Conservation (phyloP, 1,140 invertebrate species). For the Cecropterus lyciades region DNA sequence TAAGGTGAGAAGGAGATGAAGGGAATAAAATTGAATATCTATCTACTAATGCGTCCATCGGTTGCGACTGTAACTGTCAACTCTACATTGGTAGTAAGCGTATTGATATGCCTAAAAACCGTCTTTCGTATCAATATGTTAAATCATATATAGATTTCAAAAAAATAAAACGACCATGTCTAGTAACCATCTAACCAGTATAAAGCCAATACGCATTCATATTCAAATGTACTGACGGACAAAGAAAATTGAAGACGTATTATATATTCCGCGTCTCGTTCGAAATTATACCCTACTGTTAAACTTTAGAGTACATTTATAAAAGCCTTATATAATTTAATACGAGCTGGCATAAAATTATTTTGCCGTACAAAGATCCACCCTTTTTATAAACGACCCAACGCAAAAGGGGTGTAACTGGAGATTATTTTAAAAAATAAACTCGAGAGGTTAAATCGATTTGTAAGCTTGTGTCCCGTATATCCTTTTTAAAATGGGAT, state of each 20-base stretch:
- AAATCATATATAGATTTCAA: too few species aligned
- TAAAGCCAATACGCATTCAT: conserved; percentile 42
- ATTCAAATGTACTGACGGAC: conserved; percentile 43
- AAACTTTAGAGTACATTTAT: conserved; percentile 20
- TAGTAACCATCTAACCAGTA: conserved; percentile 38
- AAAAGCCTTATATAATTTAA: conserved; percentile 4
- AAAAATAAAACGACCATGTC: too few species aligned
- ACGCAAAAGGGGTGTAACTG: conserved; percentile 31
- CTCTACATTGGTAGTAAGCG: too few species aligned
- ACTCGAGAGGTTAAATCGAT: conserved; percentile 29
- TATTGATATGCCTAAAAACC: too few species aligned
- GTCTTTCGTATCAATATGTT: too few species aligned
- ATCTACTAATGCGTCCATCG: too few species aligned
- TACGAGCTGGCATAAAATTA: conserved; percentile 30
- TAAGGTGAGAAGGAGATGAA: too few species aligned
- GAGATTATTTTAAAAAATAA: conserved; percentile 34
- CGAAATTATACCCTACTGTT: conserved; percentile 8
- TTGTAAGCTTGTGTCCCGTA: conserved; percentile 13
- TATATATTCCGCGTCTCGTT: conserved; percentile 11
- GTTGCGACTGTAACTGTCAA: too few species aligned
- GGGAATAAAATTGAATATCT: too few species aligned
- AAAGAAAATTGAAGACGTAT: conserved; percentile 40
- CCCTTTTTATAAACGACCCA: conserved; percentile 31
- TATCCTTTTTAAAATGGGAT: conserved; percentile 18
- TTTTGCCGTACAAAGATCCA: conserved; percentile 28